Evolutionary conservation across 2,113 vertebrate genomes (phyloP).

Genomic region (Anoplopoma fimbria): DNA sequence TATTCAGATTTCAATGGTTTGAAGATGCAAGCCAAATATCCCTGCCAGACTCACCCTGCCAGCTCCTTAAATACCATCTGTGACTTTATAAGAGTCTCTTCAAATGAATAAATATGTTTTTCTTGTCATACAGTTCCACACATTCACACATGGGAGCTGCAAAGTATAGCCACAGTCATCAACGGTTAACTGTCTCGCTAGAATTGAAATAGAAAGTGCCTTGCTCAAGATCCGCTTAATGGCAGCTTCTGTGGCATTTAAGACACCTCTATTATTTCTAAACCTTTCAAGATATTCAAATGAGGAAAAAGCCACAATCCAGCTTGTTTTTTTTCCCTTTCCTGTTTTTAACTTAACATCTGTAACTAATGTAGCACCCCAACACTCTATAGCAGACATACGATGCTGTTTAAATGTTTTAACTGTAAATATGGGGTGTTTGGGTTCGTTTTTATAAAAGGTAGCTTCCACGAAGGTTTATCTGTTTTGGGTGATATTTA

Average conservation of each 20-base stretch:
- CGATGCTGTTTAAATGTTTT: no score
- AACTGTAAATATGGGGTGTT: no score
- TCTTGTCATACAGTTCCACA: conserved; percentile 36
- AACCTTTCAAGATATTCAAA: conserved; percentile 12
- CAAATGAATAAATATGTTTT: conserved; percentile 60
- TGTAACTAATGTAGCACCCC: conserved; percentile 30
- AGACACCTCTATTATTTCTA: background rate
- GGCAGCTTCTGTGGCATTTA: background rate
- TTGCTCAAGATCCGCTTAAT: conserved; percentile 23
- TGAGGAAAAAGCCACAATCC: background rate
- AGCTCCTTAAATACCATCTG: conserved; percentile 73
- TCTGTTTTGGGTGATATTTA: no score
- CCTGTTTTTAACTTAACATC: conserved; percentile 5
- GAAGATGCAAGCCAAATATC: conserved; percentile 62
- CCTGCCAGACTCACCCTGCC: conserved; percentile 58
- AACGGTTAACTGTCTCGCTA: conserved; percentile 7
- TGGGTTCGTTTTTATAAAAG: no score
- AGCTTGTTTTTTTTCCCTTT: no score
- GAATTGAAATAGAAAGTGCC: conserved; percentile 19
- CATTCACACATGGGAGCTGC: conserved; percentile 39
- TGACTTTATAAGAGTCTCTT: conserved; percentile 63
- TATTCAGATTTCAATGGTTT: conserved; percentile 60
- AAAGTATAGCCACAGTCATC: conserved; percentile 28
- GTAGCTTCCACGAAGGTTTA: no score
- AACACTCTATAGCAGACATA: no score